phyloP scores from a whole-genome alignment of 2,888 invertebrate species.

The Cryptophagus acutangulus region DNA sequence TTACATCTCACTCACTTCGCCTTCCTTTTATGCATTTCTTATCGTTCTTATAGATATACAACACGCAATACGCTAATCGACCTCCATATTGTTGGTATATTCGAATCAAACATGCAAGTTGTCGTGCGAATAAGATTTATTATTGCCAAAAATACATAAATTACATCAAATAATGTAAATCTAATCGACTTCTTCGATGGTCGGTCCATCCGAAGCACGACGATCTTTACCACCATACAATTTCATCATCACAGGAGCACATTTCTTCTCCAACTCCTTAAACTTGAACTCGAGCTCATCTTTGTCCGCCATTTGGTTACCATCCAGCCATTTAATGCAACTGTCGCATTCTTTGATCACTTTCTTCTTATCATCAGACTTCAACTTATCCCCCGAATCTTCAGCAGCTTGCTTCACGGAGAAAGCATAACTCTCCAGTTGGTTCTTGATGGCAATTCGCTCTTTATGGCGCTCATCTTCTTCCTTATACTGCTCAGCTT shows the following conservation, averaged over 20 bases:
- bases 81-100: too few species aligned
- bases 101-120: too few species aligned
- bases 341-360: conserved; percentile 54
- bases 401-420: conserved; percentile 64
- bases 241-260: conserved; percentile 57
- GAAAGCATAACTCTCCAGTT: conserved; percentile 67
- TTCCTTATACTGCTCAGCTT: conserved; percentile 65
- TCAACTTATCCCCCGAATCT: conserved; percentile 60
- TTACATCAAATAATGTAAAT: too few species aligned
- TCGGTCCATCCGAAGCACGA: conserved; percentile 39
- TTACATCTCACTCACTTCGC: too few species aligned
- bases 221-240: conserved; percentile 42
- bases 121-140: too few species aligned
- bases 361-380: conserved; percentile 48
- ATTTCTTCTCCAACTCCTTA: conserved; percentile 56
- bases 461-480: conserved; percentile 68
- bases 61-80: too few species aligned
- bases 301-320: conserved; percentile 59
- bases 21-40: too few species aligned
- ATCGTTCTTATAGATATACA: too few species aligned
- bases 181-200: conserved; percentile 46
- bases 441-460: conserved; percentile 65
- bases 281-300: conserved; percentile 60
- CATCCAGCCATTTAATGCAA: conserved; percentile 66
- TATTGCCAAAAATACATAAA: too few species aligned